Base-by-base conservation (phyloP, 2,113 vertebrate genomes). In the Tupaia tana region DNA sequence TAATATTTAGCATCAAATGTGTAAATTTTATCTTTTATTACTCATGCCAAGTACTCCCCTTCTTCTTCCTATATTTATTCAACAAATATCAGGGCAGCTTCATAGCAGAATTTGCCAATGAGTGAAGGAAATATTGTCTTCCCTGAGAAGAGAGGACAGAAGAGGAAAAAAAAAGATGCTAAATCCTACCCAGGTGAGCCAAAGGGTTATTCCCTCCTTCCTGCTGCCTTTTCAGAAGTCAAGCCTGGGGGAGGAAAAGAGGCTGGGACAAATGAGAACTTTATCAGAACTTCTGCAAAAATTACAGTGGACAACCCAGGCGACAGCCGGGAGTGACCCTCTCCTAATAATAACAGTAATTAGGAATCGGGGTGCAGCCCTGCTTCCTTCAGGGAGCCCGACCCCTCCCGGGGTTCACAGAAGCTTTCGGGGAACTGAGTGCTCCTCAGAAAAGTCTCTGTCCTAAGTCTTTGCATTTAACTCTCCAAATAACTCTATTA, bases 41-140 rank as follows among this genome's bases (percentile, higher is more conserved):
- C 34, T 75, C 20, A 25, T 54, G 56, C 19, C 54, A 95, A 70
- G 59, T 18, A 82, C 24, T 20, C 12, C n/a, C 63, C 64, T 31
- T 84, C 16, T 19, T n/a, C 11, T 83, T 85, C 20, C 58, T 66
- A 81, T 27, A 86, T 86, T 66, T 66, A 90, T 24, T 90, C 24
- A 71, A 84, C 67, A 86, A 93, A 54, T n/a, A 93, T 4, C 18
- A 43, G 9, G 14, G 22, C 54, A 70, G 14, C 43, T 84, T 25
- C 3, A 4, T 7, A 7, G 59, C 34, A 22, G n/a, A 71, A 34
- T 31, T 6, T 74, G n/a, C 14, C 14, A 66, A 19, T 4, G 58
- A 73, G 25, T 67, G 67, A 87, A 43, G 31, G 61, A 43, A 95
- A 34, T 52, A 34, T 9, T 24, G 15, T 66, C 22, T 58, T 2